Evolutionary conservation across 2,113 vertebrate genomes (phyloP).

Genomic region (Callaeas wilsoni): DNA sequence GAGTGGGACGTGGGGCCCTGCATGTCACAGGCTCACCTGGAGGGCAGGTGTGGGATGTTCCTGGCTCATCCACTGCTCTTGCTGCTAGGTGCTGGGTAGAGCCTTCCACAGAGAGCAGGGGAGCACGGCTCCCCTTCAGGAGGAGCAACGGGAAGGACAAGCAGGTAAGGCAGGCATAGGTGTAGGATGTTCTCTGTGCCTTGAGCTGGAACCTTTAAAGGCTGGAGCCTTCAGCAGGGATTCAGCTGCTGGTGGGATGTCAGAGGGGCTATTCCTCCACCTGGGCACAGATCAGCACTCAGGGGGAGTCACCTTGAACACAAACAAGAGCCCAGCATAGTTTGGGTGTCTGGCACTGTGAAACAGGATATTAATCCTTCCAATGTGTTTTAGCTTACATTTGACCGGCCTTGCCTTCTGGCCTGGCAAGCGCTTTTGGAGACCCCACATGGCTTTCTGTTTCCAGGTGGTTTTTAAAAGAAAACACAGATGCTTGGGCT

Average conservation of each 20-base stretch:
- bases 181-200: neutral
- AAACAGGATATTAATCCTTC: neutral
- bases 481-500: neutral
- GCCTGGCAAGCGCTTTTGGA: neutral
- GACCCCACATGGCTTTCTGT: neutral
- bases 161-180: neutral
- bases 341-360: neutral
- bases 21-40: neutral
- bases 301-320: rapidly evolving
- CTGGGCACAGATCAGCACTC: too few species aligned
- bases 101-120: neutral
- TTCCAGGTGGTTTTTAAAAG: neutral
- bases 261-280: neutral
- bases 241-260: neutral
- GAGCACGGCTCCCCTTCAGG: neutral
- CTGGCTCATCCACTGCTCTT: neutral
- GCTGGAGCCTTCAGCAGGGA: rapidly evolving
- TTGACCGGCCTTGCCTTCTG: too few species aligned
- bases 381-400: neutral
- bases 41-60: neutral
- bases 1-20: neutral
- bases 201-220: neutral
- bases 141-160: neutral
- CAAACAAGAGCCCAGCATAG: neutral
- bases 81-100: neutral